Evolutionary conservation across 2,888 invertebrate species (phyloP), one percentile per base, ranked within the genome.

Genomic region (Stenodema calcarata): DNA sequence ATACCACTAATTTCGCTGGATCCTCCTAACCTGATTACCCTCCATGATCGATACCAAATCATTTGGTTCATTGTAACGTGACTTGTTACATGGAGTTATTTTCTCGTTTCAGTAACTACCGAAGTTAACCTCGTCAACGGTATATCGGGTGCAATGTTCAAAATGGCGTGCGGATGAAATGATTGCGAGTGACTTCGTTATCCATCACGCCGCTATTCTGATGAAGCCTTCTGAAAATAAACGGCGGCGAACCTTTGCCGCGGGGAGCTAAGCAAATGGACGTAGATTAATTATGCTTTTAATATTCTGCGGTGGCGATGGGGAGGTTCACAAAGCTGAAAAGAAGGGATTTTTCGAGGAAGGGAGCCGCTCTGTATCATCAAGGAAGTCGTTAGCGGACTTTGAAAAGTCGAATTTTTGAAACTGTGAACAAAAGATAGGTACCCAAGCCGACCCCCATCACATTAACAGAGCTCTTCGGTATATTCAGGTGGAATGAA

Each of bases 331-430:
- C 35, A 9, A 41, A 41, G 35, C 73, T 30, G 9, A 35, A 73
- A 73, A 73, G 73, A 35, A 41, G 30, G n/a, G 30, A 35, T 18
- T 73, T 12, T 18, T 1, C 2, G 11, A 3, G 54, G 73, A 18
- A 16, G 35, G 35, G 73, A 18, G 18, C 2, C 3, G 73, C 18
- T 3, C 70, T 3, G 35, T 41, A 73, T 73, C 73, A 73, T 73
- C 73, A 73, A 35, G 73, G 73, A 73, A 73, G 73, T 73, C 73
- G 73, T 73, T 73, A 73, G 73, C 18, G 35, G 28, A 73, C 73
- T 73, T 73, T 73, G 73, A 73, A 73, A 73, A 73, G 73, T 73
- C 30, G 73, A 73, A 73, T 73, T 14, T 73, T 73, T 73, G 73
- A 73, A 73, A 62, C 62, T 11, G 62, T 9, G 62, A 12, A 62